Evolutionary conservation across 1,140 invertebrate species (phyloP).

Genomic region (Battus philenor): DNA sequence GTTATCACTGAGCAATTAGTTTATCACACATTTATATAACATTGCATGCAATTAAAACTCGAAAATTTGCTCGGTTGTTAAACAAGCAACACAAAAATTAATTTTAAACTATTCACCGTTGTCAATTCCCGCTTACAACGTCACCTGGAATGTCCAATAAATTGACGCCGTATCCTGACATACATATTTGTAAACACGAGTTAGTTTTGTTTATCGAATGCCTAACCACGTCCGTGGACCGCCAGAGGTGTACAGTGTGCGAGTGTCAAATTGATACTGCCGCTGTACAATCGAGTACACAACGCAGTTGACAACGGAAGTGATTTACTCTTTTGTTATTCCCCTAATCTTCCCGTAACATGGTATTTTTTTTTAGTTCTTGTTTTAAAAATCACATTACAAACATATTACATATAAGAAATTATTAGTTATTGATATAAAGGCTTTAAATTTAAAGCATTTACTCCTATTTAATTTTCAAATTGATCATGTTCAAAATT

Average conservation of each 20-base stretch:
- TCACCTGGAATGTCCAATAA: not conserved
- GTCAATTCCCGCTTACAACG: not conserved
- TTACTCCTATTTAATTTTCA: no score
- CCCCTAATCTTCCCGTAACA: no score
- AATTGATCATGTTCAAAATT: no score
- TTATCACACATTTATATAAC: not conserved
- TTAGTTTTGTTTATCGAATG: slow-evolving; percentile 1
- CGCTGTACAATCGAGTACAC: not conserved
- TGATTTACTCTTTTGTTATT: not conserved
- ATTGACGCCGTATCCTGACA: not conserved
- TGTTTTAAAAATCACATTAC: no score
- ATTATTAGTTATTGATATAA: no score
- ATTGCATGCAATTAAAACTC: slow-evolving; percentile 1
- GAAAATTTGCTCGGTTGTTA: no score
- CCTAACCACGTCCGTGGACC: not conserved
- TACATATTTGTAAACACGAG: not conserved
- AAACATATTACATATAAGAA: no score
- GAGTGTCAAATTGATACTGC: slow-evolving; percentile 6
- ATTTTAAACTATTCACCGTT: not conserved
- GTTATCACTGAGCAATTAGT: slow-evolving; percentile 4
- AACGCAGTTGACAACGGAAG: not conserved
- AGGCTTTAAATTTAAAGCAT: no score
- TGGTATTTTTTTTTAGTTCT: no score
- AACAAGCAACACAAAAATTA: not conserved
- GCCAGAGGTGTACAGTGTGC: not conserved